A percentile compares a stretch with the other conserved stretches of the same genome.
Conservation (phyloP, 2,797 vertebrate genomes). For the Notolabrus celidotus region DNA sequence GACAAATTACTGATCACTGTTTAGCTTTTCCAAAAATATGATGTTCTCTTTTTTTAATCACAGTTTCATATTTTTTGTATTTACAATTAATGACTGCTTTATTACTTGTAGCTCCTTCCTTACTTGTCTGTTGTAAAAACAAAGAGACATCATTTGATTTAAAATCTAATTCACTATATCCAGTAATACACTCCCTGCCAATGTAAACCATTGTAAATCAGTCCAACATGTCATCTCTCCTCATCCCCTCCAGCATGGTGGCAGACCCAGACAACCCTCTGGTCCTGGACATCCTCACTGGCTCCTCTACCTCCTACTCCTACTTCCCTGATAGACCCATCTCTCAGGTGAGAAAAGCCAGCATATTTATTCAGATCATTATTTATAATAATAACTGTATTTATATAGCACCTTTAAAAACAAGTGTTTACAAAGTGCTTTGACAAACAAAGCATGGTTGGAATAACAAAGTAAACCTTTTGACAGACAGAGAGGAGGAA, state of each 20-base stretch:
- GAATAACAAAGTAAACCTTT: no score
- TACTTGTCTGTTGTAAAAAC: no score
- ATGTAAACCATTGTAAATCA: neutral
- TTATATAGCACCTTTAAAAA: no score
- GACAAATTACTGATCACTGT: neutral
- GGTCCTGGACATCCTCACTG: conserved; percentile 96
- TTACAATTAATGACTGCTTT: neutral
- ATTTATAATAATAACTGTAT: neutral
- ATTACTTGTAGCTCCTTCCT: no score
- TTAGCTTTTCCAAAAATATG: neutral
- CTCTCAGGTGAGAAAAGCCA: conserved; percentile 87
- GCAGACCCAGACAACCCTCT: conserved; percentile 97
- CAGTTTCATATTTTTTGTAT: neutral
- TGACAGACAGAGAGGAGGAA: no score
- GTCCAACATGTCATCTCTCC: neutral
- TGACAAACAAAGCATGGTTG: no score
- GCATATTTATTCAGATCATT: neutral
- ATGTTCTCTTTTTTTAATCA: neutral
- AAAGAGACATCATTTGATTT: no score
- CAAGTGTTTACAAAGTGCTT: no score
- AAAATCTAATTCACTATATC: no score
- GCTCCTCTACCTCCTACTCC: conserved; percentile 97
- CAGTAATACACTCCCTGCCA: no score
- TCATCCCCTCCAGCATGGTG: conserved; percentile 88
- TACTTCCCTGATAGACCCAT: conserved; percentile 97